Evolutionary conservation across 2,113 vertebrate genomes (phyloP), one percentile per base, ranked within the genome.

Genomic region (Panthera tigris): DNA sequence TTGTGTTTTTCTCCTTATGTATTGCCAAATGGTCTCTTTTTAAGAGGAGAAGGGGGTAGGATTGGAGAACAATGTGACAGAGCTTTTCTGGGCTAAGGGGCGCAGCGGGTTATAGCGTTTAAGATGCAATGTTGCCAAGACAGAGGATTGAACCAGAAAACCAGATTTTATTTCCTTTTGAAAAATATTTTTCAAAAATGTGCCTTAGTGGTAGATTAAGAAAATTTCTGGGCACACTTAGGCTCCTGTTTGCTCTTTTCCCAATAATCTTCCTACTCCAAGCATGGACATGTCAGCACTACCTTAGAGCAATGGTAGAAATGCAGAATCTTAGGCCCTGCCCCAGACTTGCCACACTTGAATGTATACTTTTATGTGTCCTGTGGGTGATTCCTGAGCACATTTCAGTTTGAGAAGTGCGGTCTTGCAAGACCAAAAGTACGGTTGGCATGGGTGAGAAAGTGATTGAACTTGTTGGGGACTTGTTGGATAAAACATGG

Each of bases 1-100:
- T 97, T 97, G 87, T 92, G 45, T 94, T 94, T 97, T 89, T 84
- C 66, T 89, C 73, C 61, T 69, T 96, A 78, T 66, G 78, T 74
- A 80, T 93, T 89, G 80, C 76, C 90, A 96, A 96, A 84, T 95
- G 83, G 69, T 92, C 68, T 89, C 57, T 71, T 92, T 97, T 84
- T 69, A 89, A 89, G 84, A 92, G 29, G 74, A 83, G 92, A 78
- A 89, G 52, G 19, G 63, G 73, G 18, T 39, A 31, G 83, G 21
- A 31, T 16, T 87, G 50, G 36, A 82, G 88, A 85, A 63, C 39
- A 94, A 52, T 45, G 57, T n/a, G 76, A 48, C 36, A 80, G 73
- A 48, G 52, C 31, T 91, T 91, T 95, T 94, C 71, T 93, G 61
- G 93, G 85, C 21, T 81, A 66, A 71, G 78, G 65, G n/a, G 74